Evolutionary conservation across 2,888 invertebrate genomes (phyloP), one percentile per base, ranked within the genome.

Genomic region (Carterocephalus palaemon): DNA sequence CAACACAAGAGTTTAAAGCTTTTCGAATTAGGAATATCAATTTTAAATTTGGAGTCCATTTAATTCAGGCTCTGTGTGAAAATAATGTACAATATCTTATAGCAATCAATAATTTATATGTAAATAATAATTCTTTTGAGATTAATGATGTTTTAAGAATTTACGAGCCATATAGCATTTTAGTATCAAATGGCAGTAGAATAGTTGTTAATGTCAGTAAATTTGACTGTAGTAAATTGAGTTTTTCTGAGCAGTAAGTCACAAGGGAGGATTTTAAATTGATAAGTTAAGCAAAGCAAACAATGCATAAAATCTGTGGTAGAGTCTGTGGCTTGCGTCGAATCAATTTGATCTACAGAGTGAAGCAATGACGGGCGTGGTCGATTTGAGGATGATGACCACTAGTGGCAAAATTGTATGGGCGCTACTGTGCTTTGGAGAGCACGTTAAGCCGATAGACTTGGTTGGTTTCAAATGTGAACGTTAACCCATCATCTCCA

Each of bases 161-260:
- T 8, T 80, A 78, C 58, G 65, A 72, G 42, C 85, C 85, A 1
- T 82, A 64, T 49, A 69, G 56, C 47, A 58, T 69, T 36, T 37
- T 79, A 45, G 57, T 70, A 46, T 53, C 53, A 24, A 48, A 49
- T 12, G 38, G 64, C 48, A 58, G 47, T 55, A 75, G 73, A 49
- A 24, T 83, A 9, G 60, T 86, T 41, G 52, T 77, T 1, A 83
- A 84, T 72, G 75, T 81, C 23, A 70, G 67, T 56, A 87, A 82
- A 53, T 85, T 78, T 71, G 78, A 83, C 59, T 70, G 65, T 66
- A 40, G 61, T 15, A 42, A 41, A 8, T 28, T 52, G 16, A 13
- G 10, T 12, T 15, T 43, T 17, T 51, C 34, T 37, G 24, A 15
- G 24, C n/a, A 24, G 10, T 26, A n/a, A n/a, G n/a, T n/a, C n/a